These are phyloP conservation scores for Pelobates cultripes DNA, from an alignment of 2,797 vertebrate species.

Conservation along the genomic window DNA sequence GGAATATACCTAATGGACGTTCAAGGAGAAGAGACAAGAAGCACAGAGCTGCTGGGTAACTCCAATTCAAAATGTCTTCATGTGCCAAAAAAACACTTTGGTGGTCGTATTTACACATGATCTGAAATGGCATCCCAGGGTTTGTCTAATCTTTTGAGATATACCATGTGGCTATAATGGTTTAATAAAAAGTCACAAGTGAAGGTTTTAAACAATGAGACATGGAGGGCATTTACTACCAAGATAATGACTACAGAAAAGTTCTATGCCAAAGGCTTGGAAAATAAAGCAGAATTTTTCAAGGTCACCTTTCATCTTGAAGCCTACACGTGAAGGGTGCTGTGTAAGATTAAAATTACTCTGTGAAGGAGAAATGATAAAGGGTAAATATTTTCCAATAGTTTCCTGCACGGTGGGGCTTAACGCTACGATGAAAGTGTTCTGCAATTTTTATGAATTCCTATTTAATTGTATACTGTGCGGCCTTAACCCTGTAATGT, in stretches of 20 bases:
- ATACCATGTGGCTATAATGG: constrained; percentile 55
- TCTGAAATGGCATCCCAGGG: constrained; percentile 51
- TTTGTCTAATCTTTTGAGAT: constrained; percentile 53
- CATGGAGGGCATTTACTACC: constrained; percentile 49
- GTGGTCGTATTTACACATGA: constrained; percentile 39
- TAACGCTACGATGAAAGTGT: constrained; percentile 22
- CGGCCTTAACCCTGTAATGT: too few relatives aligned
- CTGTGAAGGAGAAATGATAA: constrained; percentile 35
- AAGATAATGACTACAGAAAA: constrained; percentile 43
- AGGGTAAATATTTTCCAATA: constrained; percentile 40
- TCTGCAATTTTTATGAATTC: constrained; percentile 18
- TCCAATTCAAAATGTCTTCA: constrained; percentile 46
- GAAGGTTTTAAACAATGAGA: constrained; percentile 53
- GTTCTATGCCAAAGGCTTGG: constrained; percentile 33
- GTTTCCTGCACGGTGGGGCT: constrained; percentile 32
- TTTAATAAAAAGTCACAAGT: constrained; percentile 45
- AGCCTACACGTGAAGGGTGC: constrained; percentile 35
- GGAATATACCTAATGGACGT: constrained; percentile 48
- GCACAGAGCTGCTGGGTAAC: constrained; percentile 40
- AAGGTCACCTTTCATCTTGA: constrained; percentile 52
- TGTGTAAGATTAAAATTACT: constrained; percentile 40
- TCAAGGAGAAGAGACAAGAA: constrained; percentile 37
- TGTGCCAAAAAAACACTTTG: constrained; percentile 45
- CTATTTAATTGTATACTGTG: constrained; percentile 2
- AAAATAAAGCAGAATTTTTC: constrained; percentile 29